Conservation (phyloP, 2,797 vertebrate genomes). For the Molothrus aeneus region DNA sequence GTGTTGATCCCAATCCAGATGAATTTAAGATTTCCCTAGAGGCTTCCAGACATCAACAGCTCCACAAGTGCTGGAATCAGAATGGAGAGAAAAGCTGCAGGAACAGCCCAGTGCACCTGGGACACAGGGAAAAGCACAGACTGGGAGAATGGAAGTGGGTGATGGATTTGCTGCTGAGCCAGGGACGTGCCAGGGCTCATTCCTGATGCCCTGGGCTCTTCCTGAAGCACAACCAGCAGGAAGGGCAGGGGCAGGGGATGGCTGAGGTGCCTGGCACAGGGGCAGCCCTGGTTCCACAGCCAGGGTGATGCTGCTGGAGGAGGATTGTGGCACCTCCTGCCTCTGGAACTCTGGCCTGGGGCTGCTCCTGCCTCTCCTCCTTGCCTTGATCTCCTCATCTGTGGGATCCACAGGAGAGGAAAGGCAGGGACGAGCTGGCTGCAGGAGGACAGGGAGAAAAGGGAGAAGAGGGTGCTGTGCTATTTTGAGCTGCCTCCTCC, state of each 20-base stretch:
- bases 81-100: neutral
- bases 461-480: neutral
- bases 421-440: neutral
- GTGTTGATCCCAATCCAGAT: neutral
- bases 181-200: neutral
- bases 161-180: neutral
- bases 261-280: neutral
- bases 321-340: neutral
- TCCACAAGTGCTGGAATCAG: neutral
- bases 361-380: neutral
- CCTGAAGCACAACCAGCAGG: neutral
- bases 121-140: neutral
- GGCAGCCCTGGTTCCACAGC: neutral
- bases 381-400: neutral
- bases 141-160: neutral
- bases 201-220: neutral
- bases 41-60: neutral
- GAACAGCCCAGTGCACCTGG: neutral
- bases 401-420: neutral
- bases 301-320: neutral
- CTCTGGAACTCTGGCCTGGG: neutral
- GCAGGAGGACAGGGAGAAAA: neutral
- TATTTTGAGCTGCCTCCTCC: constrained; percentile 51
- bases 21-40: neutral
- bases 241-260: neutral